Percentiles rank a stretch among this genome's conserved stretches.
Conservation (phyloP, 1,140 invertebrate species). For the Drosophila jambulina region DNA sequence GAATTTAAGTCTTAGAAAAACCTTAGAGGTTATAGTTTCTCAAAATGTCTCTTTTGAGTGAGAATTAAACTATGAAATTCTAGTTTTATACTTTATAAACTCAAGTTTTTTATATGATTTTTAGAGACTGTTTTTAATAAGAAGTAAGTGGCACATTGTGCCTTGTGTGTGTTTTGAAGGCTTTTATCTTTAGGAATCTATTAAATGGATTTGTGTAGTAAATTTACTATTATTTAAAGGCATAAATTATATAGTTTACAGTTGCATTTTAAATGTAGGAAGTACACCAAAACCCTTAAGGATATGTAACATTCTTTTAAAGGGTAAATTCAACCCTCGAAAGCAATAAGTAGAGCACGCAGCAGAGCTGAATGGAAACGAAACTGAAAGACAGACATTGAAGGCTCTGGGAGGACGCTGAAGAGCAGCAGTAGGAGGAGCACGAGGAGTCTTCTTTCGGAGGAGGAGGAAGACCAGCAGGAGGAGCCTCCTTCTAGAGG, state of each 20-base stretch:
- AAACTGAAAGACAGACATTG: slow-evolving; percentile 37
- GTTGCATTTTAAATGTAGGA: neutral
- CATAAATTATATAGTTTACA: neutral
- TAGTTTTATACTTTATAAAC: neutral
- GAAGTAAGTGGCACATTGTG: too few relatives aligned
- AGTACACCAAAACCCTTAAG: neutral
- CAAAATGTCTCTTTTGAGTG: neutral
- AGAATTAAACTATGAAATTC: neutral
- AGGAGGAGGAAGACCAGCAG: neutral
- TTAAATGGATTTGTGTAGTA: neutral
- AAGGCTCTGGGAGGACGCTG: neutral
- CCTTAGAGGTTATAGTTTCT: neutral
- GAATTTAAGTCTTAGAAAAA: neutral
- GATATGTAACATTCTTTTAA: neutral
- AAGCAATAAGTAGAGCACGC: slow-evolving; percentile 42
- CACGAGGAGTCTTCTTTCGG: neutral
- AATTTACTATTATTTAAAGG: neutral
- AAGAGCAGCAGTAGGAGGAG: slow-evolving; percentile 32
- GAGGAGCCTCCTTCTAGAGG: neutral
- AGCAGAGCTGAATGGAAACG: slow-evolving; percentile 47
- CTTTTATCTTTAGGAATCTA: neutral
- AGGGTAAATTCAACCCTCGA: slow-evolving; percentile 14
- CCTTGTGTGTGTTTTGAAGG: neutral
- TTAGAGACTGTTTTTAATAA: too few relatives aligned
- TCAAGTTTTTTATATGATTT: too few relatives aligned